phyloP scores from a whole-genome alignment of 2,888 invertebrate genomes.

The Leptopterna dolabrata region DNA sequence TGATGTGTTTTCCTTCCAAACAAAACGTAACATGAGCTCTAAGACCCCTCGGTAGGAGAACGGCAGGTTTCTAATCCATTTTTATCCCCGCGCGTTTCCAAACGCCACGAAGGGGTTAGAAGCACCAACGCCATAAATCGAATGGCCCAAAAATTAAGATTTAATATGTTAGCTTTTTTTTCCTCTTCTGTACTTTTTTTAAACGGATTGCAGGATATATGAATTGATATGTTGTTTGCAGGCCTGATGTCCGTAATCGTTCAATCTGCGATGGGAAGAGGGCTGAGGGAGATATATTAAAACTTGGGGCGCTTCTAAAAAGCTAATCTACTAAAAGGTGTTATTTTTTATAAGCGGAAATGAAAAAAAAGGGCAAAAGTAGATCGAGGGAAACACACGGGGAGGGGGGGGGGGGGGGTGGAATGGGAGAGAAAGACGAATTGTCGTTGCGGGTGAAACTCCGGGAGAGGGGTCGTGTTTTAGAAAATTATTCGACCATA shows the following conservation, averaged over 20 bases:
- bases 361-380: conserved; percentile 32
- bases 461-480: conserved; percentile 33
- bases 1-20: neutral
- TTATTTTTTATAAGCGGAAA: conserved; percentile 58
- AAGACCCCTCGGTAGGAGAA: neutral
- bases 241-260: conserved; percentile 53
- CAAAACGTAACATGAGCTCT: neutral
- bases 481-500: conserved; percentile 60
- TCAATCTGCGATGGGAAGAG: conserved; percentile 56
- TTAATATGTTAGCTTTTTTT: conserved; percentile 50
- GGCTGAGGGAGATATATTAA: conserved; percentile 48
- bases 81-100: neutral
- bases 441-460: conserved; percentile 8
- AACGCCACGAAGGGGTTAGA: conserved; percentile 8
- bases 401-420: too few relatives aligned
- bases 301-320: conserved; percentile 11
- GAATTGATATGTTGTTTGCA: conserved; percentile 49
- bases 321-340: conserved; percentile 61
- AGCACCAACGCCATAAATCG: conserved; percentile 2
- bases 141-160: conserved; percentile 41
- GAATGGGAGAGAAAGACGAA: conserved; percentile 4
- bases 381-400: conserved; percentile 29
- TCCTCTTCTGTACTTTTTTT: neutral
- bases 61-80: neutral
- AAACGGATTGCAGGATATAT: neutral